Evolutionary conservation across 37 sponge, comb jelly and placozoan species (phyloP).

Genomic region (Chondrilla cf. caribensis): DNA sequence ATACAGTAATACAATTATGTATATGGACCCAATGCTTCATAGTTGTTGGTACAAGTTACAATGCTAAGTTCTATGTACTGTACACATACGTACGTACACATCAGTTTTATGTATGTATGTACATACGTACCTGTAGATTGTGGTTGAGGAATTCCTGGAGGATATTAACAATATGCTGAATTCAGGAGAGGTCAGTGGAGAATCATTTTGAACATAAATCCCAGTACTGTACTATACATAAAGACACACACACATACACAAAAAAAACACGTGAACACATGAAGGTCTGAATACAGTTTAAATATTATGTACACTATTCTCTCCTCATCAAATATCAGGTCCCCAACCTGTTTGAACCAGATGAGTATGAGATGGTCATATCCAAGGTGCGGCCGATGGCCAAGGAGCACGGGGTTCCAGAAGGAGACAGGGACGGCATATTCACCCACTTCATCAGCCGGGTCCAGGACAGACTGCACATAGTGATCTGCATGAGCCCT

Average conservation of each 20-base stretch:
- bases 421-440: slow-evolving; percentile 95
- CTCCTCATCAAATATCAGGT: slow-evolving; percentile 23
- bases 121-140: slow-evolving; percentile 54
- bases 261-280: too few species aligned
- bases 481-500: slow-evolving; percentile 99
- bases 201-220: neutral
- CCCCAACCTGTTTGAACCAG: slow-evolving; percentile 91
- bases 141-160: slow-evolving; percentile 96
- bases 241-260: too few species aligned
- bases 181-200: slow-evolving; percentile 84
- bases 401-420: slow-evolving; percentile 82
- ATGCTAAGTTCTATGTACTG: too few species aligned
- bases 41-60: too few species aligned
- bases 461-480: slow-evolving; percentile 91
- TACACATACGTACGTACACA: neutral
- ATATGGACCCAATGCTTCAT: too few species aligned
- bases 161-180: slow-evolving; percentile 99
- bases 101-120: slow-evolving; percentile 4
- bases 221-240: neutral
- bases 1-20: too few species aligned
- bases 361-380: slow-evolving; percentile 93
- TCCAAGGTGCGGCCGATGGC: slow-evolving; percentile 74
- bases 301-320: neutral
- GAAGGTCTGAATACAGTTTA: too few species aligned
- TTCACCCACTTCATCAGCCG: slow-evolving; percentile 88